A percentile compares a stretch with the other conserved stretches of the same genome.
phyloP scores from a whole-genome alignment of 2,888 invertebrate species.

The Plagodis pulveraria region DNA sequence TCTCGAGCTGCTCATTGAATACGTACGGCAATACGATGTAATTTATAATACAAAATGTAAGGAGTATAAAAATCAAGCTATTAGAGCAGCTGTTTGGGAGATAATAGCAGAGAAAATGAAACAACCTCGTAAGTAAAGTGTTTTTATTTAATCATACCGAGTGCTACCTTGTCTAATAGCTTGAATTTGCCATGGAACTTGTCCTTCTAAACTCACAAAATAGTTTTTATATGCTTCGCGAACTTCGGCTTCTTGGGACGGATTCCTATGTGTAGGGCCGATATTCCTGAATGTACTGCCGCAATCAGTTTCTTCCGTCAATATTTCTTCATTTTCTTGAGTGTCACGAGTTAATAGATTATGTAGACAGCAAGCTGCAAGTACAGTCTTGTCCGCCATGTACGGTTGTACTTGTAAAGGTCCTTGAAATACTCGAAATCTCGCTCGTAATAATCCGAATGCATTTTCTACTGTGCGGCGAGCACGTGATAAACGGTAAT shows the following conservation, averaged over 20 bases:
- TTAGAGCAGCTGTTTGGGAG: conserved; percentile 33
- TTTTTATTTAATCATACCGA: conserved; percentile 30
- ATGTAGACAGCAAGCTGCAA: conserved; percentile 30
- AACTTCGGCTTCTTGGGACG: conserved; percentile 31
- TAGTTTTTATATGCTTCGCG: conserved; percentile 30
- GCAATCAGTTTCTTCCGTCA: conserved; percentile 2
- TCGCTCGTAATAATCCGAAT: conserved; percentile 34
- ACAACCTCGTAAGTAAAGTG: conserved; percentile 30
- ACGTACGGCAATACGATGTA: conserved; percentile 28
- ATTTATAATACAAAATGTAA: conserved; percentile 30
- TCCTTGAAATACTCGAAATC: conserved; percentile 35
- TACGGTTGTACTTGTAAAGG: conserved; percentile 33
- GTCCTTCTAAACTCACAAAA: conserved; percentile 28
- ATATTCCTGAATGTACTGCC: conserved; percentile 13
- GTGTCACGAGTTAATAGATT: conserved; percentile 21
- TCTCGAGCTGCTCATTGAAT: conserved; percentile 22
- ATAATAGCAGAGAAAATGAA: conserved; percentile 33
- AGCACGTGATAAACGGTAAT: conserved; percentile 35
- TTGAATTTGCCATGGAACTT: conserved; percentile 35
- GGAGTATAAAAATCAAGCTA: conserved; percentile 29
- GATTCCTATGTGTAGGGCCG: conserved; percentile 21
- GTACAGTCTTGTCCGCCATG: conserved; percentile 30
- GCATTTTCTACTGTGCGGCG: conserved; percentile 36
- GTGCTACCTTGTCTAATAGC: conserved; percentile 21
- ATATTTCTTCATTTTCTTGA: conserved; percentile 15